phyloP scores from a whole-genome alignment of 2,888 invertebrate species.

The Homarus gammarus region DNA sequence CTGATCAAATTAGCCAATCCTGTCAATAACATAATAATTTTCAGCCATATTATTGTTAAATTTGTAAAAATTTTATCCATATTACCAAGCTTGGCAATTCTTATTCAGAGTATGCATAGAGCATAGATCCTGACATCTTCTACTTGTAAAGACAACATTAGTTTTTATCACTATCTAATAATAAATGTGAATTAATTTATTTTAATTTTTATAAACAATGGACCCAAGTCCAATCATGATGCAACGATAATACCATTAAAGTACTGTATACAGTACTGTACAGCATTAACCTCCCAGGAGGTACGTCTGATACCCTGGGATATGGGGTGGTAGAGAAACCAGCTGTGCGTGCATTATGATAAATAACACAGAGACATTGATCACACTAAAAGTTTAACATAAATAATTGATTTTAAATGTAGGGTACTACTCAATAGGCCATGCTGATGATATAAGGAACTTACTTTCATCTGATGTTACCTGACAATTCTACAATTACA shows the following conservation, averaged over 20 bases:
- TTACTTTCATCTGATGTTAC: neutral
- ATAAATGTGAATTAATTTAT: neutral
- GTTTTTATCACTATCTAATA: neutral
- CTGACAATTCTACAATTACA: slow-evolving; percentile 5
- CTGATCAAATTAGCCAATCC: neutral
- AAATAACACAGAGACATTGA: neutral
- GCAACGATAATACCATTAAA: neutral
- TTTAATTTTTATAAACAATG: neutral
- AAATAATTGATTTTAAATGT: neutral
- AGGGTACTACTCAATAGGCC: neutral
- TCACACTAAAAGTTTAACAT: neutral
- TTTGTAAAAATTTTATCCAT: neutral
- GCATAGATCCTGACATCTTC: too few species aligned
- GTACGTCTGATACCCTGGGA: neutral
- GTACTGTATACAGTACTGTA: too few species aligned
- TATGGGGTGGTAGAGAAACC: neutral
- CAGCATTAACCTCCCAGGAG: neutral
- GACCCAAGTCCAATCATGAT: neutral
- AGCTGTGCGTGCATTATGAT: neutral
- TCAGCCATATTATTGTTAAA: neutral
- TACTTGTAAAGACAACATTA: neutral
- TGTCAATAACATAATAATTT: neutral
- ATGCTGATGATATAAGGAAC: neutral
- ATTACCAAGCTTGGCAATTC: neutral
- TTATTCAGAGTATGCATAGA: too few species aligned